A percentile compares a stretch with the other conserved stretches of the same genome.
phyloP scores from a whole-genome alignment of 2,888 invertebrate species.

The Rhabditophanes sp. region DNA sequence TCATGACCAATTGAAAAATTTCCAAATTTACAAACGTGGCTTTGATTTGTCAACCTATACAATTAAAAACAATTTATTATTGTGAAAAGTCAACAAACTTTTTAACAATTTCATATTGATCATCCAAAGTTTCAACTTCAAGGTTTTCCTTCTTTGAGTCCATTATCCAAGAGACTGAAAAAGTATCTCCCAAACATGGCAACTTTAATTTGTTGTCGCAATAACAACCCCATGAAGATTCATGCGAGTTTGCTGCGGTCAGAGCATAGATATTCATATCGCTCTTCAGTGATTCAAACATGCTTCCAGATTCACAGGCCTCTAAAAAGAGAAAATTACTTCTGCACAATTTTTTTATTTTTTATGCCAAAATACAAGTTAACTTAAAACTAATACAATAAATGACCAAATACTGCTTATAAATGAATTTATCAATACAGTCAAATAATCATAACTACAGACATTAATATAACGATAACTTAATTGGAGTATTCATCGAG shows the following conservation, averaged over 20 bases:
- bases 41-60: constrained; percentile 53
- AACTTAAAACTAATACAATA: not conserved
- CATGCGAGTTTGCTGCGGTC: constrained; percentile 52
- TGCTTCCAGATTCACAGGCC: constrained; percentile 54
- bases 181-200: constrained; percentile 52
- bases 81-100: not conserved
- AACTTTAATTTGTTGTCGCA: constrained; percentile 46
- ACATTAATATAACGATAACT: too few relatives aligned
- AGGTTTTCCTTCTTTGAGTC: constrained; percentile 49
- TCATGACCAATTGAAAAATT: constrained; percentile 44
- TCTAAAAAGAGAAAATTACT: not conserved
- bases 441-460: too few relatives aligned
- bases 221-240: constrained; percentile 54
- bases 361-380: not conserved
- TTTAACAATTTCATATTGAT: constrained; percentile 1
- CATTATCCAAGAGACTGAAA: constrained; percentile 55
- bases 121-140: constrained; percentile 15
- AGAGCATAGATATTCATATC: constrained; percentile 49
- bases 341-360: not conserved
- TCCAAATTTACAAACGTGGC: constrained; percentile 53
- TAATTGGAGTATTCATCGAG: too few relatives aligned
- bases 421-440: too few relatives aligned
- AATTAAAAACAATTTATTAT: constrained; percentile 4
- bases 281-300: constrained; percentile 49
- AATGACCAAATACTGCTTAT: too few relatives aligned